Evolutionary conservation across 1,140 invertebrate species (phyloP).

Genomic region (Eupeodes corollae): DNA sequence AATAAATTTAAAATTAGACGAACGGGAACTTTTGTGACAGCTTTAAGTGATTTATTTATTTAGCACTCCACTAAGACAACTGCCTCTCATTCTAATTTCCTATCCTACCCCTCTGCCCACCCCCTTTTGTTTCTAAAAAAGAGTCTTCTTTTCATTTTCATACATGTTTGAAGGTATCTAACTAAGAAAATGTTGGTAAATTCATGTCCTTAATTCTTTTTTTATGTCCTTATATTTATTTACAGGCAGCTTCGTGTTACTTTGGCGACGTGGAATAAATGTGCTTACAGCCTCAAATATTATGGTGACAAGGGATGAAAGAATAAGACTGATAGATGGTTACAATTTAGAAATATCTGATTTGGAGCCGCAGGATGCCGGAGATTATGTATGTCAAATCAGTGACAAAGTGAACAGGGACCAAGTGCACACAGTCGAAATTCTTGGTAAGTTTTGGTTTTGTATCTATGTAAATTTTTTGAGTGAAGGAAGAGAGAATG

Average conservation of each 20-base stretch:
- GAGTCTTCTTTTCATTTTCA: background rate
- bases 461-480: too few species aligned
- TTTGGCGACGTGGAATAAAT: conserved; percentile 53
- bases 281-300: conserved; percentile 55
- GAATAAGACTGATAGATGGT: conserved; percentile 54
- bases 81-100: too few species aligned
- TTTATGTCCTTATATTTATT: conserved; percentile 8
- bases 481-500: background rate
- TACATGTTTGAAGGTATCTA: background rate
- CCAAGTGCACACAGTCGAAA: conserved; percentile 41
- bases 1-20: too few species aligned
- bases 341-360: conserved; percentile 56
- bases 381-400: conserved; percentile 54
- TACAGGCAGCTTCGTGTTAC: conserved; percentile 49
- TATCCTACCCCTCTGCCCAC: too few species aligned
- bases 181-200: background rate
- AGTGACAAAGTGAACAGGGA: conserved; percentile 51
- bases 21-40: too few species aligned
- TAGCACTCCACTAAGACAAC: too few species aligned
- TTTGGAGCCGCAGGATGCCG: conserved; percentile 40
- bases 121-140: too few species aligned
- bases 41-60: too few species aligned
- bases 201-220: background rate
- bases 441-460: conserved; percentile 28
- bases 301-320: conserved; percentile 55